Evolutionary conservation across 2,888 invertebrate species (phyloP), one percentile per base, ranked within the genome.

Genomic region (Nomada goodeniana): DNA sequence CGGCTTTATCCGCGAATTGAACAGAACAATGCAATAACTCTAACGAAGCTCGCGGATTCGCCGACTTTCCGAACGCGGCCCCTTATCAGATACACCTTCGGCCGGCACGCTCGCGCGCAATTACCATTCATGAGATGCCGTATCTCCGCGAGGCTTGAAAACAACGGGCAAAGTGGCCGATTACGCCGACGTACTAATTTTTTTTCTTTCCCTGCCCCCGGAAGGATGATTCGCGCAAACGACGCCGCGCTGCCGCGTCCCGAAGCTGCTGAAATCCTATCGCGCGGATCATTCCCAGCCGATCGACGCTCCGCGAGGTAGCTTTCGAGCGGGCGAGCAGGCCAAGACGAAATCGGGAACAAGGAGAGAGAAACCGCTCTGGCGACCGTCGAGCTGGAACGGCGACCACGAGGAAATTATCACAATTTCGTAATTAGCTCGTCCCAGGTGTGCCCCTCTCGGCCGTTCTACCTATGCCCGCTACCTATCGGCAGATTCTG

Each of bases 341-440:
- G n/a, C 20, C 50, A 29, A 15, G 18, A 50, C 57, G 69, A 59
- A 63, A 75, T 72, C 44, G 65, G 73, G 61, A 72, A 78, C 81
- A 76, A 74, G 79, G 63, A 63, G 26, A 80, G 64, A 70, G 77
- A 63, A 80, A 70, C 77, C 59, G 47, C 73, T 59, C 61, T n/a
- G 79, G 72, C 76, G 79, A 52, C 64, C 87, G 86, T 59, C 88
- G 85, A 79, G 80, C 61, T 59, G 86, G 76, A 88, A 88, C 88
- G 85, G 59, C 86, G 84, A 82, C 84, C 88, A 82, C 84, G 80
- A 84, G 83, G 85, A 85, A 90, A 92, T 92, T 91, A 91, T 89
- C 92, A 92, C 92, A 92, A 92, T 93, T 93, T 93, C 92, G 92
- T 92, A 93, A 93, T 92, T 92, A 92, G 91, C 91, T 90, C 90